Evolutionary conservation across 2,797 vertebrate genomes (phyloP).

Genomic region (Remorina albescens): DNA sequence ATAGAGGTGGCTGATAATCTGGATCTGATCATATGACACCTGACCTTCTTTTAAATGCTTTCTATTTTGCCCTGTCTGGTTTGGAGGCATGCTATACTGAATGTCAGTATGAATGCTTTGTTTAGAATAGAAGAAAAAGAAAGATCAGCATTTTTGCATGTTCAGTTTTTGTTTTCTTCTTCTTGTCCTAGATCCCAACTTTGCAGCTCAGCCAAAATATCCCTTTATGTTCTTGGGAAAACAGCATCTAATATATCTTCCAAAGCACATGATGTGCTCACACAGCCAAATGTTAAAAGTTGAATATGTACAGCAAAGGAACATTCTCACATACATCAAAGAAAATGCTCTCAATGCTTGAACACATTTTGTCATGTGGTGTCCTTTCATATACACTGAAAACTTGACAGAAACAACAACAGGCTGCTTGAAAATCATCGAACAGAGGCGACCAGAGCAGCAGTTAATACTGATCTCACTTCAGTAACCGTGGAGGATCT

Average conservation of each 20-base stretch:
- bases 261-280: not conserved
- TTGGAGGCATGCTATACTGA: not conserved
- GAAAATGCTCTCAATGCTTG: not conserved
- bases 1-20: not conserved
- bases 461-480: not conserved
- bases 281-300: not conserved
- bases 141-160: not conserved
- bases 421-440: conserved; percentile 1
- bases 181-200: not conserved
- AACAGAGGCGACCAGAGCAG: not conserved
- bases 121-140: conserved; percentile 3
- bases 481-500: not conserved
- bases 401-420: conserved; percentile 16
- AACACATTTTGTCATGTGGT: conserved; percentile 10
- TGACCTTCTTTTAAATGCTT: conserved; percentile 9
- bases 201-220: not conserved
- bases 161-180: conserved; percentile 1
- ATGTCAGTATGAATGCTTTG: conserved; percentile 10
- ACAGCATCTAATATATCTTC: not conserved
- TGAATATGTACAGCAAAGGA: not conserved
- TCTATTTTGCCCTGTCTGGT: conserved; percentile 5
- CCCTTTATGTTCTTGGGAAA: not conserved
- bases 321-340: not conserved
- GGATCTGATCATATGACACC: not conserved
- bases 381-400: not conserved